Conservation (phyloP, 2,888 invertebrate genomes). For the Dioctria linearis region DNA sequence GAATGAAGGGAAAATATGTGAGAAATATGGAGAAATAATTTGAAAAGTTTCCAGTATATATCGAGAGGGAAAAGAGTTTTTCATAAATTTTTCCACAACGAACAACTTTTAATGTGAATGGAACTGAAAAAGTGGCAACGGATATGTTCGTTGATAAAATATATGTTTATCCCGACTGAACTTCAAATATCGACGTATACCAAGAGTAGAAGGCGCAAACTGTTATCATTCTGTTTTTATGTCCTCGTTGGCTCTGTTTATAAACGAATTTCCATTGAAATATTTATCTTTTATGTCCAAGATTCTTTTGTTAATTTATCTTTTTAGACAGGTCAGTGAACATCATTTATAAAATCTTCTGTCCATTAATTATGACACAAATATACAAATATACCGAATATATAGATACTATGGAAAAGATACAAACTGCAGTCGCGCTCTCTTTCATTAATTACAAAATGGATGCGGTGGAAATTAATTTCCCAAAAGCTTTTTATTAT, state of each 20-base stretch:
- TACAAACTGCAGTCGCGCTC: too few species aligned
- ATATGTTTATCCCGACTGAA: neutral
- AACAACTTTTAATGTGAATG: conserved; percentile 16
- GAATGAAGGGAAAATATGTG: neutral
- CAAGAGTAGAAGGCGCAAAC: too few species aligned
- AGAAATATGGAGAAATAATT: conserved; percentile 39
- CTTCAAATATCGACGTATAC: neutral
- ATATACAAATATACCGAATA: too few species aligned
- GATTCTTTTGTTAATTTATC: neutral
- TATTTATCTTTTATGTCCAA: too few species aligned
- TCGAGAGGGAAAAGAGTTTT: neutral
- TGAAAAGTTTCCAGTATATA: conserved; percentile 35
- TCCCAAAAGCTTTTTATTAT: too few species aligned
- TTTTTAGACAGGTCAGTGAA: conserved; percentile 8
- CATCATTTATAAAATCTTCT: conserved; percentile 5
- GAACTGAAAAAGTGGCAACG: neutral
- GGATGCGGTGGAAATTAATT: too few species aligned
- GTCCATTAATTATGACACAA: neutral
- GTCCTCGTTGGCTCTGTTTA: too few species aligned
- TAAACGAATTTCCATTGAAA: too few species aligned
- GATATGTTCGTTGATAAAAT: neutral
- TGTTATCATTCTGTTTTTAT: neutral
- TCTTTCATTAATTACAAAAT: too few species aligned
- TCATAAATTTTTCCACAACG: conserved; percentile 16
- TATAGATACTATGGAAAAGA: too few species aligned